These are phyloP conservation scores for Hermetia illucens DNA, from an alignment of 1,140 invertebrate species.

Conservation along the genomic window DNA sequence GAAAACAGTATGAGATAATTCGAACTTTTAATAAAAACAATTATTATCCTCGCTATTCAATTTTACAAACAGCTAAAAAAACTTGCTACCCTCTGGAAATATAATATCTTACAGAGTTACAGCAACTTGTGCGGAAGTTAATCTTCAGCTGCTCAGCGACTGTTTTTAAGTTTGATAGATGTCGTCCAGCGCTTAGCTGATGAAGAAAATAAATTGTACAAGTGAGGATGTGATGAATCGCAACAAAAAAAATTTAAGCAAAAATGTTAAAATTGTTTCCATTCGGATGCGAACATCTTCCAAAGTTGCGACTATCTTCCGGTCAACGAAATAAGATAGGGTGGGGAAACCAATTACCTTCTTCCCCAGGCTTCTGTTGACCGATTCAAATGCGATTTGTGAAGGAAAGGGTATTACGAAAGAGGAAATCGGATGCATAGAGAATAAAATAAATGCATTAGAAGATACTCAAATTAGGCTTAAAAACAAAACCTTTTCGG, in stretches of 20 bases:
- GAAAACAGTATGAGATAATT: conserved; percentile 6
- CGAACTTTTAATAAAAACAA: conserved; percentile 3
- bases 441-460: not conserved
- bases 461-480: not conserved
- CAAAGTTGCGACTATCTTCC: too few species aligned
- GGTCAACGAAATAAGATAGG: too few species aligned
- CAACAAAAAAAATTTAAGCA: conserved; percentile 14
- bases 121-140: conserved; percentile 4
- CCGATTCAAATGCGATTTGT: too few species aligned
- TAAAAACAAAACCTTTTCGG: not conserved
- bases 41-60: not conserved
- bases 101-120: conserved; percentile 4
- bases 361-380: too few species aligned
- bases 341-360: too few species aligned
- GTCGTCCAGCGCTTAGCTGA: not conserved
- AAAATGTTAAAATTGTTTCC: conserved; percentile 12
- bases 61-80: conserved; percentile 5
- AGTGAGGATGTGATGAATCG: conserved; percentile 4
- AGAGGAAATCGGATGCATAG: conserved; percentile 6
- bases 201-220: not conserved
- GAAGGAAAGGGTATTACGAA: conserved; percentile 10
- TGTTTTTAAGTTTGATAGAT: conserved; percentile 1
- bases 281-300: too few species aligned
- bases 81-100: conserved; percentile 2
- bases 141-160: conserved; percentile 3